phyloP scores from a whole-genome alignment of 2,113 vertebrate species.

The Prochilodus magdalenae region DNA sequence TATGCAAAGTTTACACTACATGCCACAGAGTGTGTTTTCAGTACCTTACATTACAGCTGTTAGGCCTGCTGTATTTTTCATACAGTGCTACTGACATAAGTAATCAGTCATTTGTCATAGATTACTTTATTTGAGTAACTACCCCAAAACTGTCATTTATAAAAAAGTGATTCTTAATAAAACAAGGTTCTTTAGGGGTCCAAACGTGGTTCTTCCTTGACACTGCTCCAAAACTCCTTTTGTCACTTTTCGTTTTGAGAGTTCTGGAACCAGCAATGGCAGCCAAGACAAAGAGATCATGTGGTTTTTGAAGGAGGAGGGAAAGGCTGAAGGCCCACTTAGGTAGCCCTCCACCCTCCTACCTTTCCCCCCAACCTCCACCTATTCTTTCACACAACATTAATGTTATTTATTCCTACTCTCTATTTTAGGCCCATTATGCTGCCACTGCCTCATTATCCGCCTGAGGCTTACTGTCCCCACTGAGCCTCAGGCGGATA shows the following conservation, averaged over 20 bases:
- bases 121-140: no score
- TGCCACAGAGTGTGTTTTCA: no score
- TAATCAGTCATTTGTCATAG: no score
- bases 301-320: neutral
- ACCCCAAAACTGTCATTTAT: no score
- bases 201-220: neutral
- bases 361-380: conserved; percentile 17
- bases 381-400: conserved; percentile 14
- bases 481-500: conserved; percentile 21
- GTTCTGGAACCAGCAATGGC: neutral
- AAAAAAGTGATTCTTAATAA: no score
- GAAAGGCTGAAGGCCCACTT: conserved; percentile 58
- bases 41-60: no score
- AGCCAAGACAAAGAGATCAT: neutral
- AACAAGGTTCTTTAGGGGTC: no score
- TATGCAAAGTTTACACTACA: no score
- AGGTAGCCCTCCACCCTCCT: conserved; percentile 36
- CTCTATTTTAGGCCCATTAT: conserved; percentile 59
- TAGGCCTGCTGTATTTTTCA: no score
- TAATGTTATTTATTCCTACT: conserved; percentile 59
- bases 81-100: no score
- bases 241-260: neutral
- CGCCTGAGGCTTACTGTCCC: conserved; percentile 40
- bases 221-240: neutral
- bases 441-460: conserved; percentile 55